Evolutionary conservation across 2,113 vertebrate species (phyloP).

Genomic region (Motacilla alba): DNA sequence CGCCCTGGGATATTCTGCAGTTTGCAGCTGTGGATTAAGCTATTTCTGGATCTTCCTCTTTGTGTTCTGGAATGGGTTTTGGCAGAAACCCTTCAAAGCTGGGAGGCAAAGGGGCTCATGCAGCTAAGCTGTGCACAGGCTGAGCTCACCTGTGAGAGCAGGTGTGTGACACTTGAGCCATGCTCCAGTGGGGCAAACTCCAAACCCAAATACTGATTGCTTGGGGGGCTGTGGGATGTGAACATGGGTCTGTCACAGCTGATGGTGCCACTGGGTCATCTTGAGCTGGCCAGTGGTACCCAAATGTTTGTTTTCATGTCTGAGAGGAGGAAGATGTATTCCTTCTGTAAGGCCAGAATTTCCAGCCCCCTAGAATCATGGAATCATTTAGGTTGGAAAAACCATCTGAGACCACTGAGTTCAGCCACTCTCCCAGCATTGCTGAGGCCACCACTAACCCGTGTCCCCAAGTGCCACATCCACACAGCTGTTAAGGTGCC

Average conservation of each 20-base stretch:
- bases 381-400: too few species aligned
- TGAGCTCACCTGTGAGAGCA: background rate
- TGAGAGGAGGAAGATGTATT: background rate
- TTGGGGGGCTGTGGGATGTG: background rate
- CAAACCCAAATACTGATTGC: background rate
- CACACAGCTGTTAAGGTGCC: too few species aligned
- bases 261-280: background rate
- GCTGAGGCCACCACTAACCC: too few species aligned
- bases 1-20: background rate
- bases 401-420: too few species aligned
- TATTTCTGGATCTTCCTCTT: background rate
- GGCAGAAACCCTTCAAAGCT: background rate
- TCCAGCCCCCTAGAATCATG: background rate
- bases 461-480: too few species aligned
- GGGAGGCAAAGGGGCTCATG: fast-evolving
- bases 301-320: background rate
- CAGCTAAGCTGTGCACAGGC: background rate
- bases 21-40: background rate
- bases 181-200: background rate
- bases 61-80: background rate
- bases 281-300: background rate
- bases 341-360: background rate
- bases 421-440: too few species aligned
- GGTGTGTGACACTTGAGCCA: background rate
- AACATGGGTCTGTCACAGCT: fast-evolving